phyloP scores from a whole-genome alignment of 2,888 invertebrate genomes.

The Eudasyphora cyanicolor region DNA sequence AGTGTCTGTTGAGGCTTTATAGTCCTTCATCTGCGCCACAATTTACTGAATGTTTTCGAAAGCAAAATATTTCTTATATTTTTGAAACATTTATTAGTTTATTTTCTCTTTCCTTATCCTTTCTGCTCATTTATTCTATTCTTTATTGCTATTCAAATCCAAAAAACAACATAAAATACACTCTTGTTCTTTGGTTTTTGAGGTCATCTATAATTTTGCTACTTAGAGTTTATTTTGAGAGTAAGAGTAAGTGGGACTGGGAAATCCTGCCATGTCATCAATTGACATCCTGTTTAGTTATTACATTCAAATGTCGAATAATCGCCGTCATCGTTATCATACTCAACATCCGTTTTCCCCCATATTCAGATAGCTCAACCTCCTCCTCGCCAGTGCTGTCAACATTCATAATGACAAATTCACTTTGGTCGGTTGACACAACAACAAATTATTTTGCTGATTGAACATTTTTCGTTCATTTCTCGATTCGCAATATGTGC shows the following conservation, averaged over 20 bases:
- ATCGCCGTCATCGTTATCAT: neutral
- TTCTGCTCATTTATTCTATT: no score
- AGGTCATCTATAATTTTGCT: neutral
- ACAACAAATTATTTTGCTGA: constrained; percentile 33
- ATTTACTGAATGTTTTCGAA: no score
- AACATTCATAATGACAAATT: constrained; percentile 1
- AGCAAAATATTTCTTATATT: no score
- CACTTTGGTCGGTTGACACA: constrained; percentile 13
- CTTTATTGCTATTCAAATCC: no score
- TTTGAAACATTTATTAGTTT: no score
- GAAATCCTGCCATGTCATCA: constrained; percentile 16
- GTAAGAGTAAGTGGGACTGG: neutral
- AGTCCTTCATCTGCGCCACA: no score
- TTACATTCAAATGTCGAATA: neutral
- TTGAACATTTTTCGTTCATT: constrained; percentile 5
- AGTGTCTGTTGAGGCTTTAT: no score
- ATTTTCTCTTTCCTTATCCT: no score
- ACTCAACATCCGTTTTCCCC: neutral
- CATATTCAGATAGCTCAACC: neutral
- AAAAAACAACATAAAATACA: neutral
- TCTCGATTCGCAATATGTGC: neutral
- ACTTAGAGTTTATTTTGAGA: neutral
- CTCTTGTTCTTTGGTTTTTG: neutral
- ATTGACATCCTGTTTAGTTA: constrained; percentile 13
- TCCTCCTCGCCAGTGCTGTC: neutral